Conservation (phyloP, 2,113 vertebrate species). For the Shinisaurus crocodilurus region DNA sequence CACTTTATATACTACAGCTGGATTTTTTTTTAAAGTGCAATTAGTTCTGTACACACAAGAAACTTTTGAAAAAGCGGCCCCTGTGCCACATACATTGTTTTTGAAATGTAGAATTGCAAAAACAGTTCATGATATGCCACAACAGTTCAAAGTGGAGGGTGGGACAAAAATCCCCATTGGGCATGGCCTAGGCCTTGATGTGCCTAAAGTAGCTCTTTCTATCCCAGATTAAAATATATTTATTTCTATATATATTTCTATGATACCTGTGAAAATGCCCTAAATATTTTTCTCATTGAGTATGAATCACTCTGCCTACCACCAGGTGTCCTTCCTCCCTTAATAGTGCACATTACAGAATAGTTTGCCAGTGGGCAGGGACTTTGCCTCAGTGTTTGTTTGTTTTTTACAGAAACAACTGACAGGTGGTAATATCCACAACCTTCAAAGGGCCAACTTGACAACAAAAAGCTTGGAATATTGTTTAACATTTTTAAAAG, state of each 20-base stretch:
- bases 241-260: too few species aligned
- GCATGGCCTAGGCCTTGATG: too few species aligned
- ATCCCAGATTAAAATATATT: not conserved
- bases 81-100: not conserved
- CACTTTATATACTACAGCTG: not conserved
- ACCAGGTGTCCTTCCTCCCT: slow-evolving; percentile 52
- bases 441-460: not conserved
- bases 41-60: not conserved
- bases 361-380: not conserved
- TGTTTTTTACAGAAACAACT: not conserved
- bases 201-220: not conserved
- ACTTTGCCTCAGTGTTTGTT: not conserved
- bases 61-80: not conserved
- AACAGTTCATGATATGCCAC: not conserved
- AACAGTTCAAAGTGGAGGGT: not conserved
- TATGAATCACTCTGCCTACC: slow-evolving; percentile 11
- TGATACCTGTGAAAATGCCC: not conserved
- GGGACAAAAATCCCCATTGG: not conserved
- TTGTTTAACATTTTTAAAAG: not conserved
- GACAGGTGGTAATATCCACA: not conserved
- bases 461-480: not conserved
- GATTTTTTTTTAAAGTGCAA: not conserved
- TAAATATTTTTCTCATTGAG: not conserved
- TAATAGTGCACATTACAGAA: not conserved
- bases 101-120: not conserved